Conservation (phyloP, 2,113 vertebrate genomes). For the Petromus typicus region DNA sequence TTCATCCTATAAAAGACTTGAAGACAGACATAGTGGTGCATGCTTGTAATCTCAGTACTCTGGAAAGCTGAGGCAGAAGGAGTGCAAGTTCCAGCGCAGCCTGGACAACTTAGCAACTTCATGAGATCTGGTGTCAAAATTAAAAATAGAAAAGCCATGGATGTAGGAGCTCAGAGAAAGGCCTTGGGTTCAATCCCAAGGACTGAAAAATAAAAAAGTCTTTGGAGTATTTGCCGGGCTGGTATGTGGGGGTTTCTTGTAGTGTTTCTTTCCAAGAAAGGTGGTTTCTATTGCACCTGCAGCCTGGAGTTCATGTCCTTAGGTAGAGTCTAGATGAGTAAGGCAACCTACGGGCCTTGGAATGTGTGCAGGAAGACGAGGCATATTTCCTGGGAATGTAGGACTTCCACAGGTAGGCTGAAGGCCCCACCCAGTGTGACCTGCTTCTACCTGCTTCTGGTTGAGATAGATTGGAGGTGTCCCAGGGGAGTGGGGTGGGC, state of each 20-base stretch:
- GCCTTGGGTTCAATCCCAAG: background rate
- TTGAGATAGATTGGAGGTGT: background rate
- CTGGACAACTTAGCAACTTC: background rate
- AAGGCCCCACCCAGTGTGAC: fast-evolving
- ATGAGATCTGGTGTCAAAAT: background rate
- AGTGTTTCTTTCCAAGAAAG: fast-evolving
- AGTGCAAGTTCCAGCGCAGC: background rate
- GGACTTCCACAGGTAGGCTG: too few relatives aligned
- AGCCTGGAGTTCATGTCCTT: background rate
- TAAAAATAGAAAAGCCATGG: background rate
- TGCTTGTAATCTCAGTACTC: background rate
- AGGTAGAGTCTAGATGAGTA: background rate
- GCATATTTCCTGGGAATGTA: fast-evolving
- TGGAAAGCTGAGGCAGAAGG: background rate
- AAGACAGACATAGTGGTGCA: background rate
- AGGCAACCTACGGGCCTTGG: background rate
- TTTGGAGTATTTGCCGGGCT: background rate
- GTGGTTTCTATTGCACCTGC: fast-evolving
- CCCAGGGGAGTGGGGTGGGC: fast-evolving
- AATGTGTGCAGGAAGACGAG: background rate
- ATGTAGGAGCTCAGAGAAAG: background rate
- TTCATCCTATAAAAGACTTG: background rate
- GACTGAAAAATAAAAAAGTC: background rate
- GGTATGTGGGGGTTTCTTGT: background rate
- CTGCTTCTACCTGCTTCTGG: background rate